A percentile compares a stretch with the other conserved stretches of the same genome.
Evolutionary conservation across 2,888 invertebrate genomes (phyloP).

Genomic region (Hypolimnas misippus): DNA sequence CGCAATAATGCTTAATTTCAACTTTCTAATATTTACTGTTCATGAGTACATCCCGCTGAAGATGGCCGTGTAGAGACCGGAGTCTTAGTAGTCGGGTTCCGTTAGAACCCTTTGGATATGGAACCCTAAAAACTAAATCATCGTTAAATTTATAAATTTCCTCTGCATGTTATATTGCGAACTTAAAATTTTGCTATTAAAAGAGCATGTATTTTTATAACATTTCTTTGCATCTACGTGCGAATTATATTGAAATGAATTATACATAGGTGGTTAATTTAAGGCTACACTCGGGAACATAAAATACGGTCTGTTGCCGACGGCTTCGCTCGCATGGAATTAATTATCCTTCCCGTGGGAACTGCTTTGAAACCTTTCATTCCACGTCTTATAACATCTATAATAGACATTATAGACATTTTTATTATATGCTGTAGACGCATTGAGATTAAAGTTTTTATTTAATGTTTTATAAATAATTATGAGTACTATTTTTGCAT

Average conservation of each 20-base stretch:
- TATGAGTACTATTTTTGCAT: too few relatives aligned
- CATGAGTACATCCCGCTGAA: too few relatives aligned
- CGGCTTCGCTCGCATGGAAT: conserved; percentile 13
- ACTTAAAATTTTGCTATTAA: background rate
- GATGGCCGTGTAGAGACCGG: too few relatives aligned
- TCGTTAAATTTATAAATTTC: too few relatives aligned
- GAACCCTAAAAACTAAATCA: too few relatives aligned
- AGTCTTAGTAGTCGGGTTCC: too few relatives aligned
- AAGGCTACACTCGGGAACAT: conserved; percentile 5
- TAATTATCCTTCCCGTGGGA: conserved; percentile 16
- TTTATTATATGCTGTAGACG: background rate
- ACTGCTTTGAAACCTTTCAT: background rate
- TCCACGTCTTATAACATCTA: conserved; percentile 10
- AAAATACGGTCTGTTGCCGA: conserved; percentile 12
- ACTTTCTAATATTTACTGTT: too few relatives aligned
- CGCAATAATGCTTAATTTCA: too few relatives aligned
- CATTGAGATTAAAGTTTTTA: background rate
- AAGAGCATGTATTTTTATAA: too few relatives aligned
- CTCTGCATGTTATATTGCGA: too few relatives aligned
- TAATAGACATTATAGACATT: conserved; percentile 10
- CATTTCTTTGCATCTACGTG: background rate
- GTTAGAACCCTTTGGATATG: too few relatives aligned
- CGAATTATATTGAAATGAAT: background rate
- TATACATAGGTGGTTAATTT: background rate
- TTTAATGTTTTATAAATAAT: too few relatives aligned